phyloP scores from a whole-genome alignment of 2,113 vertebrate species.

The Dicrurus megarhynchus region DNA sequence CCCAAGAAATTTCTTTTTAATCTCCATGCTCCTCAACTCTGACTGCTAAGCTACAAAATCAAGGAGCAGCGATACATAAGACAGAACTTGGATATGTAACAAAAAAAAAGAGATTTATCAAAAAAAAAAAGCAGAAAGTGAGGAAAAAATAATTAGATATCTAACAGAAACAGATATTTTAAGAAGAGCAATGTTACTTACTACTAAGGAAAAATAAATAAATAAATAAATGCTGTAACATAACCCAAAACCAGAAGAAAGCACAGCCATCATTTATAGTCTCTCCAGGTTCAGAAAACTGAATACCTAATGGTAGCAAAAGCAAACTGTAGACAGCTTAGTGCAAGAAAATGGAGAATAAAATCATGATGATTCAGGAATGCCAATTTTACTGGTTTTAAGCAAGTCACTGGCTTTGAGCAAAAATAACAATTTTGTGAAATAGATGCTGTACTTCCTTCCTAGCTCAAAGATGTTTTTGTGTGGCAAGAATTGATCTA shows the following conservation, averaged over 20 bases:
- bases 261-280: not conserved
- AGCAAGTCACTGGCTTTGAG: not conserved
- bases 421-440: not conserved
- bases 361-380: not conserved
- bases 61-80: rapidly evolving
- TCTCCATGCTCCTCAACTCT: not conserved
- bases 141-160: not conserved
- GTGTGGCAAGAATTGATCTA: not conserved
- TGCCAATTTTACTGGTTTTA: not conserved
- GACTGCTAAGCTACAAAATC: not conserved
- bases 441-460: not conserved
- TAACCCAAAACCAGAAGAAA: not conserved
- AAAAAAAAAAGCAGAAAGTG: not conserved
- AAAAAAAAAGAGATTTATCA: not conserved
- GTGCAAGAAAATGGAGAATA: not conserved
- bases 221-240: not conserved
- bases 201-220: not conserved
- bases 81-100: not conserved
- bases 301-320: not conserved
- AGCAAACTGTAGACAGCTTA: not conserved
- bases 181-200: not conserved
- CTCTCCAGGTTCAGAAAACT: not conserved
- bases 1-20: not conserved
- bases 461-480: not conserved
- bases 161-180: not conserved